A percentile compares a stretch with the other conserved stretches of the same genome.
Conservation (phyloP, 2,113 vertebrate genomes). For the Pelmatolapia mariae region DNA sequence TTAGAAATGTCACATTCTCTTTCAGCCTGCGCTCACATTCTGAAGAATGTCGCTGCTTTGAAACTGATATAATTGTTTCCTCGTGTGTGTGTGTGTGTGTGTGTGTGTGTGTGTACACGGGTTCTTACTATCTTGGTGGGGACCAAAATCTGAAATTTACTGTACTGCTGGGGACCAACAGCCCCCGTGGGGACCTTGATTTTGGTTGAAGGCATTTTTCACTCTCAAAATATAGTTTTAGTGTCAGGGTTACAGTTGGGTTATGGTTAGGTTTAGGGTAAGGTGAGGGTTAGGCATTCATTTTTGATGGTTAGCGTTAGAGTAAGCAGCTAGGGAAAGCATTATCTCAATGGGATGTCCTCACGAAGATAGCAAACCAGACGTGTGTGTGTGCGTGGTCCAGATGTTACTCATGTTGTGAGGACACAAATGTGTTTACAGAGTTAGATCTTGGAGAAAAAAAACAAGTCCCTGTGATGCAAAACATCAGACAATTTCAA, state of each 20-base stretch:
- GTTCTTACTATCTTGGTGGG: neutral
- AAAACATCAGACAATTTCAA: neutral
- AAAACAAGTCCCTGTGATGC: neutral
- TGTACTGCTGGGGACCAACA: neutral
- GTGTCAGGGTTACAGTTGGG: neutral
- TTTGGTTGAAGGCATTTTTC: neutral
- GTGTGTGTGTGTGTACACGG: neutral
- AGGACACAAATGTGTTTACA: neutral
- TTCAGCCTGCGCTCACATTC: conserved; percentile 8
- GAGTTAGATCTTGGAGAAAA: neutral
- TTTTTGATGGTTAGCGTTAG: neutral
- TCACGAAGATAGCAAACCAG: neutral
- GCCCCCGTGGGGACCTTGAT: too few species aligned
- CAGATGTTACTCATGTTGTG: neutral
- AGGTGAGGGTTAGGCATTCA: neutral
- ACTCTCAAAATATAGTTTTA: neutral
- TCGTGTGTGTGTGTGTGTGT: neutral
- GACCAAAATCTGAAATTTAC: neutral
- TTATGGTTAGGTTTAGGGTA: neutral
- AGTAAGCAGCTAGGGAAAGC: neutral
- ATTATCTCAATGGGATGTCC: neutral
- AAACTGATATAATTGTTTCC: conserved; percentile 32
- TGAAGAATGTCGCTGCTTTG: conserved; percentile 5
- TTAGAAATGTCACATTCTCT: conserved; percentile 55
- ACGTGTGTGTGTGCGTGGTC: neutral